These are phyloP conservation scores for Mus pahari DNA, from an alignment of 2,113 vertebrate genomes.

Conservation along the genomic window DNA sequence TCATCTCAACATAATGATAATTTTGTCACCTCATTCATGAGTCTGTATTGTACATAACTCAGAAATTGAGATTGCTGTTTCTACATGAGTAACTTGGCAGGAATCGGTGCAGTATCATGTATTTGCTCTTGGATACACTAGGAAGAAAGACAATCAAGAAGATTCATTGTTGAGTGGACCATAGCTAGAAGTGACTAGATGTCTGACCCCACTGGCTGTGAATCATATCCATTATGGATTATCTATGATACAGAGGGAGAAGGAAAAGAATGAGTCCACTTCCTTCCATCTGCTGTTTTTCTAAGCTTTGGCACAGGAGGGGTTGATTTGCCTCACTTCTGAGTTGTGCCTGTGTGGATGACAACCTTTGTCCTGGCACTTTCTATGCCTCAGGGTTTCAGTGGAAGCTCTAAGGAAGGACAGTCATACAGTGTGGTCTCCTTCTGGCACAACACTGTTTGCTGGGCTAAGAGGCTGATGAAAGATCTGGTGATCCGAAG, in stretches of 20 bases:
- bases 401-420: background rate
- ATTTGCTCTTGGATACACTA: background rate
- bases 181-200: background rate
- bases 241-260: background rate
- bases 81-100: background rate
- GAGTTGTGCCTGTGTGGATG: background rate
- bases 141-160: background rate
- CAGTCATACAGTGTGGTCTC: background rate
- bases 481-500: background rate
- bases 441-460: background rate
- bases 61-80: background rate
- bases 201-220: background rate
- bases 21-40: slow-evolving; percentile 13
- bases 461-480: background rate
- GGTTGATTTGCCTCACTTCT: background rate
- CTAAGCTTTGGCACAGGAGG: background rate
- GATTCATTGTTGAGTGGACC: background rate
- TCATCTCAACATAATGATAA: background rate
- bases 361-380: background rate
- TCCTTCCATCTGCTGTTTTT: background rate
- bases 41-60: background rate
- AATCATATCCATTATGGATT: background rate
- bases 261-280: background rate
- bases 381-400: background rate
- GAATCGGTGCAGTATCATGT: background rate